Conservation (phyloP, 2,113 vertebrate genomes). For the Xiphophorus maculatus region DNA sequence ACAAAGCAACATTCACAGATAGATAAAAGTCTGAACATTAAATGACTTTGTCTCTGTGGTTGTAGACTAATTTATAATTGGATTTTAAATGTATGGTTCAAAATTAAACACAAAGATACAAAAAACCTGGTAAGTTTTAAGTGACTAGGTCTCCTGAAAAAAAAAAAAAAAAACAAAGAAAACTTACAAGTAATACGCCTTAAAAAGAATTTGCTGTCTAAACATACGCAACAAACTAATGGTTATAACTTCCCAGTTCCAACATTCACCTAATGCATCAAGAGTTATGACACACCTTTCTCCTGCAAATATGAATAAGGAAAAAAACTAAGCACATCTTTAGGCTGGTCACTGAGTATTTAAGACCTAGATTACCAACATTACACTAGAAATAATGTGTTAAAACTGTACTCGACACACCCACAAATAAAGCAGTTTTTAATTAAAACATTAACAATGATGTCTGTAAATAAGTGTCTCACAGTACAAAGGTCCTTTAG, state of each 20-base stretch:
- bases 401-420: conserved; percentile 51
- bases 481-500: neutral
- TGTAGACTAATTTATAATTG: neutral
- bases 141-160: too few species aligned
- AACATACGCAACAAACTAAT: too few species aligned
- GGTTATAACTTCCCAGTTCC: too few species aligned
- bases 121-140: too few species aligned
- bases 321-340: neutral
- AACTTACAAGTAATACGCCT: too few species aligned
- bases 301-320: neutral
- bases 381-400: conserved; percentile 35
- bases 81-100: too few species aligned
- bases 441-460: neutral
- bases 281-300: neutral
- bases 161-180: too few species aligned
- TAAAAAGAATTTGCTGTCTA: too few species aligned
- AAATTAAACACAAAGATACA: too few species aligned
- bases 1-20: neutral
- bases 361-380: neutral
- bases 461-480: neutral
- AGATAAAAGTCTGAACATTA: neutral
- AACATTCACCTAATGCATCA: neutral
- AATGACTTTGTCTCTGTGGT: neutral
- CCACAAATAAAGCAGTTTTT: conserved; percentile 70
- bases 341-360: neutral